A percentile compares a stretch with the other conserved stretches of the same genome.
Evolutionary conservation across 2,113 vertebrate genomes (phyloP).

Genomic region (Syrrhaptes paradoxus): DNA sequence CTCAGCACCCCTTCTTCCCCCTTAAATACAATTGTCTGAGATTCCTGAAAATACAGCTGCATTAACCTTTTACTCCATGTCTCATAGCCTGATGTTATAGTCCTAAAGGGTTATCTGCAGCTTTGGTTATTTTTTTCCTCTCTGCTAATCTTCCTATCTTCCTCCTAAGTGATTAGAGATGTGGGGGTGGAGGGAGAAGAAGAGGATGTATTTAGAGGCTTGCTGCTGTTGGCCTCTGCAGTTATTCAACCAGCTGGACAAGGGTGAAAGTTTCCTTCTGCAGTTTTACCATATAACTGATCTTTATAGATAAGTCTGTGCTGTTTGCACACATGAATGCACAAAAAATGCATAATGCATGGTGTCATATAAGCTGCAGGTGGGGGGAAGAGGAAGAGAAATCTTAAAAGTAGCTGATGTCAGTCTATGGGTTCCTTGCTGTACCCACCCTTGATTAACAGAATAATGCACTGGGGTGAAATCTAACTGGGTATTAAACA

Average conservation of each 20-base stretch:
- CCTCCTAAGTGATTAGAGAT: slow-evolving; percentile 65
- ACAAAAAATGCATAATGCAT: not conserved
- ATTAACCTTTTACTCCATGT: slow-evolving; percentile 32
- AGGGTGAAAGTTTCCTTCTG: slow-evolving; percentile 55
- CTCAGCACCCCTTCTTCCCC: not conserved
- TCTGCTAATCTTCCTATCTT: slow-evolving; percentile 74
- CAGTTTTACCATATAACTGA: not conserved
- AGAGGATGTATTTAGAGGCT: slow-evolving; percentile 36
- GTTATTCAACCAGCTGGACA: slow-evolving; percentile 47
- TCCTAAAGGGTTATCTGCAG: slow-evolving; percentile 68
- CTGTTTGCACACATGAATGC: slow-evolving; percentile 15
- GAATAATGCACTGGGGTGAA: slow-evolving; percentile 27
- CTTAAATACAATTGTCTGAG: not conserved
- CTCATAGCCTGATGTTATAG: slow-evolving; percentile 12
- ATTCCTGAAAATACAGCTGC: slow-evolving; percentile 43
- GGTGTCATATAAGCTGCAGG: not conserved
- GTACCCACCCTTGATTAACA: not conserved
- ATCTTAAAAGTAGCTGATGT: slow-evolving; percentile 48
- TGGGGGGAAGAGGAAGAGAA: slow-evolving; percentile 13
- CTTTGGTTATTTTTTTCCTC: slow-evolving; percentile 64
- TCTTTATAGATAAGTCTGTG: slow-evolving; percentile 23
- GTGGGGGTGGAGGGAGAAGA: slow-evolving; percentile 34
- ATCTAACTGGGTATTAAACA: slow-evolving; percentile 24
- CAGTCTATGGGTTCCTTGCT: not conserved
- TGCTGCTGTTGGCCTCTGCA: slow-evolving; percentile 57